Evolutionary conservation across 2,797 vertebrate species (phyloP).

Genomic region (Phalloptychus januarius): DNA sequence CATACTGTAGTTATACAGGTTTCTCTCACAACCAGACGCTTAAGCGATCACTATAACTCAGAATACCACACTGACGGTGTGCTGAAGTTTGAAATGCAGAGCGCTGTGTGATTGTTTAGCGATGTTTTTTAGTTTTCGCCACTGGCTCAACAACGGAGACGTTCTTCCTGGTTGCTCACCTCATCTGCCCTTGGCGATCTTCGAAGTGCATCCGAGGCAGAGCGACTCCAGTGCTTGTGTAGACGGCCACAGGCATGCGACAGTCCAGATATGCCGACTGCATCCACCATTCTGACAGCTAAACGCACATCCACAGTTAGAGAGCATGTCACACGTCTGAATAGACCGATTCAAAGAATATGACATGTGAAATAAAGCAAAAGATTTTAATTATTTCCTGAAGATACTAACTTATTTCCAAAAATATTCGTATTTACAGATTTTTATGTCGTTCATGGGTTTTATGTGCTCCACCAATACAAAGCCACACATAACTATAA

Average conservation of each 20-base stretch:
- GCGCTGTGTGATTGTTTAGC: neutral
- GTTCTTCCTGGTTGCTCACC: constrained; percentile 69
- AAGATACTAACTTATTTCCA: too few species aligned
- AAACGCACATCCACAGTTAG: constrained; percentile 21
- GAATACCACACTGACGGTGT: neutral
- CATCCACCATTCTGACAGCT: constrained; percentile 98
- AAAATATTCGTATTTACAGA: too few species aligned
- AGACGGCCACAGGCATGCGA: constrained; percentile 92
- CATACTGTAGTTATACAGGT: constrained; percentile 24
- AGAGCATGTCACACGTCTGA: neutral
- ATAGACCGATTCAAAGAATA: neutral
- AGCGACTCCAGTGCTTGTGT: constrained; percentile 91
- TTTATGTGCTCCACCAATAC: too few species aligned
- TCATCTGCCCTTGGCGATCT: constrained; percentile 95
- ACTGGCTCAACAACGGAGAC: neutral
- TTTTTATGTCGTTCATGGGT: too few species aligned
- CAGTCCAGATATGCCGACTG: constrained; percentile 94
- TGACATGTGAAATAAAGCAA: neutral
- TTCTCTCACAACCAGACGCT: neutral
- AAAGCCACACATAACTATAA: too few species aligned
- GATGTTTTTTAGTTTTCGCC: neutral
- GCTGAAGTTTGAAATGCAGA: neutral
- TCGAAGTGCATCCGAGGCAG: constrained; percentile 93
- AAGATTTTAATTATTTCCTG: too few species aligned
- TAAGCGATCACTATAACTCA: neutral